These are phyloP conservation scores for Bombus sibiricus DNA, from an alignment of 1,140 invertebrate species.

Conservation along the genomic window DNA sequence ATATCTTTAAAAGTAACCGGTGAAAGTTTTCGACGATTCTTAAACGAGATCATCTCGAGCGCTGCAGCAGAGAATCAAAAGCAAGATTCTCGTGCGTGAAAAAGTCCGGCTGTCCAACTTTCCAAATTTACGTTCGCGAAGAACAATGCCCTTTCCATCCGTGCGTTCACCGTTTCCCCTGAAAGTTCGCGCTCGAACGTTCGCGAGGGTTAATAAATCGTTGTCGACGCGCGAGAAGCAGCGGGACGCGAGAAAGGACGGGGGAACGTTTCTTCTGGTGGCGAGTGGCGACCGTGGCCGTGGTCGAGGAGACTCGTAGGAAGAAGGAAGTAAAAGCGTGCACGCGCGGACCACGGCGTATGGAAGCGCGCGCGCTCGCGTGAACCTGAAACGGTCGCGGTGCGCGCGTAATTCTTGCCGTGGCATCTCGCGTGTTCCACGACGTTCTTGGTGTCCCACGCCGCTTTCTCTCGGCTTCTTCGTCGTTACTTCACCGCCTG, in stretches of 20 bases:
- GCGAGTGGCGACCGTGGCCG: slow-evolving; percentile 55
- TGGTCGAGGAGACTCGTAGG: slow-evolving; percentile 53
- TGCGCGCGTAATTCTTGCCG: slow-evolving; percentile 21
- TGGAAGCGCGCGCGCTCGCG: slow-evolving; percentile 7
- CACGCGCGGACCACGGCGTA: background rate
- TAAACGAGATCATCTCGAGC: background rate
- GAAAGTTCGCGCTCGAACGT: slow-evolving; percentile 2
- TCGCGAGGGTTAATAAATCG: slow-evolving; percentile 37
- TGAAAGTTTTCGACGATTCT: background rate
- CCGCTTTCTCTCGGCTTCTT: slow-evolving; percentile 49
- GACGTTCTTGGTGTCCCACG: background rate
- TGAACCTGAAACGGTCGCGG: slow-evolving; percentile 6
- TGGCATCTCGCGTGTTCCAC: slow-evolving; percentile 15
- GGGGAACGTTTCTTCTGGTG: slow-evolving; percentile 48
- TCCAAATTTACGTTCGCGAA: slow-evolving; percentile 30
- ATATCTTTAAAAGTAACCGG: background rate
- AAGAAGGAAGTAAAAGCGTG: slow-evolving; percentile 63
- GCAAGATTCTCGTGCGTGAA: too few species aligned
- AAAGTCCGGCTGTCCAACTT: background rate
- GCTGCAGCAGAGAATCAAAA: background rate
- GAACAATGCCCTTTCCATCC: slow-evolving; percentile 17
- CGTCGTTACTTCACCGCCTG: slow-evolving; percentile 42
- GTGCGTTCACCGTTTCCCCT: slow-evolving; percentile 2
- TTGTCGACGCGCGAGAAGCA: background rate
- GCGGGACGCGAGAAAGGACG: slow-evolving; percentile 45